These are phyloP conservation scores for Clavelina lepadiformis DNA, from an alignment of 23 tunicate species.

Conservation along the genomic window DNA sequence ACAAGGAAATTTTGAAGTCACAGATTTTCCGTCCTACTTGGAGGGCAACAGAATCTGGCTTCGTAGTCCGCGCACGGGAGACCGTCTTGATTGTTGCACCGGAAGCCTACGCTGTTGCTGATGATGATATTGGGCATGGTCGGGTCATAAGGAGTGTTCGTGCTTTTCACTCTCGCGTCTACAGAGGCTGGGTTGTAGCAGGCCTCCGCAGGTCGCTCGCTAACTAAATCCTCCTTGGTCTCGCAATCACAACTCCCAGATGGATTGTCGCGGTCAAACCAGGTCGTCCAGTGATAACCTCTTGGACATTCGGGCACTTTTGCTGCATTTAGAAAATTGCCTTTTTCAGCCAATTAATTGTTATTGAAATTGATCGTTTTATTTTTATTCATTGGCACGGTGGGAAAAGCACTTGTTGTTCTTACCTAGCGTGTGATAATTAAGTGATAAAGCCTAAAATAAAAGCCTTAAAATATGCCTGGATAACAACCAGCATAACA, in stretches of 20 bases:
- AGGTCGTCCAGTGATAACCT: constrained; percentile 5
- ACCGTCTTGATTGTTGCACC: neutral
- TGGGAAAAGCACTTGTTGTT: too few species aligned
- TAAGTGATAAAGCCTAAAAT: too few species aligned
- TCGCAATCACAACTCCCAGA: constrained; percentile 8
- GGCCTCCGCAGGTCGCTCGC: neutral
- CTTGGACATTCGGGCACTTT: too few species aligned
- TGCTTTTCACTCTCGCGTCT: neutral
- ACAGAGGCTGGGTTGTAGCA: constrained; percentile 1
- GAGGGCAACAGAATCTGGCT: constrained; percentile 3
- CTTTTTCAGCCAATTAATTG: too few species aligned
- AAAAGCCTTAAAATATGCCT: too few species aligned
- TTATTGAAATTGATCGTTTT: too few species aligned
- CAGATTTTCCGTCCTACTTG: too few species aligned
- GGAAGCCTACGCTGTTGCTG: neutral
- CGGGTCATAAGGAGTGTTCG: neutral
- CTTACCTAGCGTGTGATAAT: too few species aligned
- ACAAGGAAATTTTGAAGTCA: too few species aligned
- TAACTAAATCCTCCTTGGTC: neutral
- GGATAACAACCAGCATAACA: too few species aligned
- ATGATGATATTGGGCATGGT: neutral
- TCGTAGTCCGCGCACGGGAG: constrained; percentile 1
- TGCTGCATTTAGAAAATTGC: too few species aligned
- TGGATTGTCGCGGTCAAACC: constrained; percentile 4
- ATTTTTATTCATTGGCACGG: too few species aligned